Base-by-base conservation (phyloP, 1,140 invertebrate species). In the Lepeophtheirus salmonis region DNA sequence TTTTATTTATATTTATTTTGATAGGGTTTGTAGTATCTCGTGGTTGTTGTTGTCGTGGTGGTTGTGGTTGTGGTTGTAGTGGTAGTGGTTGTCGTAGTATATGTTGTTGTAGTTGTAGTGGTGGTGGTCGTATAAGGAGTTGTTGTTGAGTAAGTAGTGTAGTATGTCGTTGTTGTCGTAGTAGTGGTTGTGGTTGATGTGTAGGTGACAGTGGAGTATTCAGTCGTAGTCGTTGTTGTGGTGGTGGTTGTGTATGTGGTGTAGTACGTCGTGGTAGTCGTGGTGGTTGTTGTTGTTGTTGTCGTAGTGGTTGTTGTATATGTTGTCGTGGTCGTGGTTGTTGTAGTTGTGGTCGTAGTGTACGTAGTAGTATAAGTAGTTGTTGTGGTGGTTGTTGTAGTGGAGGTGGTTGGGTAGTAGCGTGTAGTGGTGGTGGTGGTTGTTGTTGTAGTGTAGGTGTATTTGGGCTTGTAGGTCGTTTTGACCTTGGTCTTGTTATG, bases 371-470 rank as follows among this genome's bases (percentile, higher is more conserved):
- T 41, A 6, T 6, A 10, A n/a, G 30, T 41, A 10, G 30, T 41
- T 41, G 30, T 41, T 41, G 30, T 41, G 6, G 30, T 41, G 6
- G 30, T 41, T 6, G 30, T 41, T 41, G 30, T 41, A 6, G 30
- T 41, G n/a, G 30, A 41, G 30, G 30, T 41, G 6, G 30, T 41
- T 41, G 30, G 30, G n/a, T 41, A 41, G 30, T 41, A 41, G 30
- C 30, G 30, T 6, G 30, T 41, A n/a, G 30, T 41, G 6, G 30
- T 41, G 6, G 30, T 41, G 30, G 30, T 41, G 6, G 30, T 41
- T n/a, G 50, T 52, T 4, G 50, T 52, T 21, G 50, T 52, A 16
- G n/a, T 18, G 50, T 52, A 52, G 50, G 50, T 16, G n/a, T 52
- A 18, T 10, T 52, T 18, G 12, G 30, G 50, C 50, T 52, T 52